Conservation (phyloP, 2,888 invertebrate species). For the Acheta domesticus region DNA sequence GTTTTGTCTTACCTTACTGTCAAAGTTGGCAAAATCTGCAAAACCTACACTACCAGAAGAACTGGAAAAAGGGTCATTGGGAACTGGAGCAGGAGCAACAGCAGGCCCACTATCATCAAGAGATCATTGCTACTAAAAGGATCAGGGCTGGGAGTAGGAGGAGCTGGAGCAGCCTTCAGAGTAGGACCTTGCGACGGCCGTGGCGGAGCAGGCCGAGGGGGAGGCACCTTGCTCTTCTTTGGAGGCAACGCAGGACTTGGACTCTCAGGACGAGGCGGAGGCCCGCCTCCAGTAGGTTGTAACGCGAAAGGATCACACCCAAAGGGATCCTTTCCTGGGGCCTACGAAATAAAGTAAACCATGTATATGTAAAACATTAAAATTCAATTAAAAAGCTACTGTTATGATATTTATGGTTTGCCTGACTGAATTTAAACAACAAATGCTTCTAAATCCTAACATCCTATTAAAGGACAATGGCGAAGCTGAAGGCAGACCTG, state of each 20-base stretch:
- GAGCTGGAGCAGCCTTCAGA: conserved; percentile 36
- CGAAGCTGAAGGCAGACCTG: no score
- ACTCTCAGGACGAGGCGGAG: conserved; percentile 52
- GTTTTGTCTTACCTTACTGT: conserved; percentile 60
- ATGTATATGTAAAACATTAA: conserved; percentile 29
- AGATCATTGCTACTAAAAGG: conserved; percentile 49
- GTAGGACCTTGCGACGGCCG: conserved; percentile 53
- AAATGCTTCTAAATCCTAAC: no score
- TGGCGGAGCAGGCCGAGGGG: conserved; percentile 78
- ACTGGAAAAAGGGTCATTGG: conserved; percentile 43
- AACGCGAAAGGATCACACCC: conserved; percentile 88
- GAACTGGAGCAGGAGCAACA: conserved; percentile 35
- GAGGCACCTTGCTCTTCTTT: conserved; percentile 82
- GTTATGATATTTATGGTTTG: no score
- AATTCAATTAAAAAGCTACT: no score
- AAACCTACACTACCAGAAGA: conserved; percentile 56
- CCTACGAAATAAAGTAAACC: conserved; percentile 46
- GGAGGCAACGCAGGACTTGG: conserved; percentile 65
- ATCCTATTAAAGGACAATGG: no score
- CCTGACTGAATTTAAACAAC: no score
- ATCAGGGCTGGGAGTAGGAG: conserved; percentile 45
- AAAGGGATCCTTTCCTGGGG: conserved; percentile 68
- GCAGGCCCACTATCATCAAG: conserved; percentile 41
- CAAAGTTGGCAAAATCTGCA: conserved; percentile 78
- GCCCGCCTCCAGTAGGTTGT: conserved; percentile 61